Conservation (phyloP, 1,140 invertebrate species). For the Bombus vancouverensis region DNA sequence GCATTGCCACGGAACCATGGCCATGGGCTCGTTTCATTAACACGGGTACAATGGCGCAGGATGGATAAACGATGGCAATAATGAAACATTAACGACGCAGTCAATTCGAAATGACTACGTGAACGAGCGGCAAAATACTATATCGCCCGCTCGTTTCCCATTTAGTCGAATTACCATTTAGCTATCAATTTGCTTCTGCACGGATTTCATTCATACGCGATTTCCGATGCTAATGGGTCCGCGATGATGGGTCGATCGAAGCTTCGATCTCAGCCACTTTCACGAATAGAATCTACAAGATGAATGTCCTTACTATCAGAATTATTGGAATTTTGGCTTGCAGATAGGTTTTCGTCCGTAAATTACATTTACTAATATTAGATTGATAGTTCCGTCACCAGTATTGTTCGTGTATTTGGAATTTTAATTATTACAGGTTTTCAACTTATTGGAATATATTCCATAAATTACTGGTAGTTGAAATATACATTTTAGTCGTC, state of each 20-base stretch:
- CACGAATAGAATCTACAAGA: background rate
- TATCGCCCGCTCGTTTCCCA: conserved; percentile 62
- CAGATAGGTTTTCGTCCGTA: background rate
- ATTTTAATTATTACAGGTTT: too few species aligned
- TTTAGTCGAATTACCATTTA: conserved; percentile 65
- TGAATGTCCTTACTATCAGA: background rate
- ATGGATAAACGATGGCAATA: conserved; percentile 73
- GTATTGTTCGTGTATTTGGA: too few species aligned
- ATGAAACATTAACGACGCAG: conserved; percentile 74
- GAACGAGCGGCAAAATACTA: conserved; percentile 64
- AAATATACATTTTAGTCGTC: background rate
- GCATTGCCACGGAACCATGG: background rate
- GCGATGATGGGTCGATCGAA: conserved; percentile 26
- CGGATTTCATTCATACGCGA: conserved; percentile 54
- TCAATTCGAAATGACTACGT: conserved; percentile 68
- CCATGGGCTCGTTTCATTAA: conserved; percentile 68
- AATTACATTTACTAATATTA: background rate
- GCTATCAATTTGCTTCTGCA: conserved; percentile 63
- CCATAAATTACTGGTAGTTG: background rate
- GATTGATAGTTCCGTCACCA: too few species aligned
- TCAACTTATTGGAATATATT: too few species aligned
- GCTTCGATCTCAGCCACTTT: background rate
- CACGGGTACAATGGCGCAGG: conserved; percentile 51
- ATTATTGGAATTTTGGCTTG: background rate
- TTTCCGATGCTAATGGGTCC: conserved; percentile 46